Conservation (phyloP, 2,113 vertebrate species). For the Cephalophus harveyi region DNA sequence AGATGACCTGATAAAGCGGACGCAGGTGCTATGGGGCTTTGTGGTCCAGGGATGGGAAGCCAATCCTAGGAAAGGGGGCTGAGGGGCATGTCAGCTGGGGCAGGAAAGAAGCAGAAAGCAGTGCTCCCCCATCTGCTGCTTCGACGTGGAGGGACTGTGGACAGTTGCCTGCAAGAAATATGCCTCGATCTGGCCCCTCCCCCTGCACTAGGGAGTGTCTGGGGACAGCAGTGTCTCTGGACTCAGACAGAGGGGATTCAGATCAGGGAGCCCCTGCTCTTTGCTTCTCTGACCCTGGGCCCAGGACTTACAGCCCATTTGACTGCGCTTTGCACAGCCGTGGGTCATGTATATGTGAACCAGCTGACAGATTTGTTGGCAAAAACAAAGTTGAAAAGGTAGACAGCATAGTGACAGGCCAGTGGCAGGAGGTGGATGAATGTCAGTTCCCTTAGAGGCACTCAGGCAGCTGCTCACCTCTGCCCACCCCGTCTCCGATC, state of each 20-base stretch:
- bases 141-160: rapidly evolving
- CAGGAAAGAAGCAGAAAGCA: not conserved
- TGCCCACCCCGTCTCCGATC: rapidly evolving
- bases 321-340: not conserved
- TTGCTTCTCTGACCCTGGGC: too few species aligned
- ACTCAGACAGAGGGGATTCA: not conserved
- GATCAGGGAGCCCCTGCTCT: not conserved
- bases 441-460: rapidly evolving
- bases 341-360: rapidly evolving
- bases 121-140: rapidly evolving
- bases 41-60: not conserved
- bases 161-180: not conserved
- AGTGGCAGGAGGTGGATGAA: rapidly evolving
- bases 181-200: rapidly evolving
- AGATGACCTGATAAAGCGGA: not conserved
- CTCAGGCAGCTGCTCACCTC: rapidly evolving
- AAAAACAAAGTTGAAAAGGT: too few species aligned
- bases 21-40: rapidly evolving
- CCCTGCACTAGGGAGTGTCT: rapidly evolving
- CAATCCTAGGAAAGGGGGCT: rapidly evolving
- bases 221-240: not conserved
- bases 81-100: too few species aligned
- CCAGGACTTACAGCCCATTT: too few species aligned
- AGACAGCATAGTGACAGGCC: rapidly evolving
- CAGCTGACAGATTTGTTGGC: rapidly evolving